Percentiles rank a stretch among this genome's conserved stretches.
phyloP scores from a whole-genome alignment of 1,140 invertebrate species.

The Drosophila littoralis region DNA sequence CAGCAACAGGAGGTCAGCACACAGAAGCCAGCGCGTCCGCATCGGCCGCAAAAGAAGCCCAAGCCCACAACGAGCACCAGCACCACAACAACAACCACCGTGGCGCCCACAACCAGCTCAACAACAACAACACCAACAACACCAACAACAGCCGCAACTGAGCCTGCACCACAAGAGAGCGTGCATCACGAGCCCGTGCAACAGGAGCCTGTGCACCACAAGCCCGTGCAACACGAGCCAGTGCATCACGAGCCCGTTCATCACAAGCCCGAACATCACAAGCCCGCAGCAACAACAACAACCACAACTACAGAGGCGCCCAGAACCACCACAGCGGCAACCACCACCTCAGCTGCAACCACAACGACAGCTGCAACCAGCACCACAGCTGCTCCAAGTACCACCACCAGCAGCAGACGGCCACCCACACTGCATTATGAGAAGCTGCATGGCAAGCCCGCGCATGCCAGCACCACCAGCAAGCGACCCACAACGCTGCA shows the following conservation, averaged over 20 bases:
- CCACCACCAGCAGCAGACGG: constrained; percentile 50
- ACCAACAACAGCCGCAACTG: constrained; percentile 28
- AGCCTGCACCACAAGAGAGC: constrained; percentile 59
- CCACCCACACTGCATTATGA: no score
- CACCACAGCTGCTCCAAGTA: constrained; percentile 11
- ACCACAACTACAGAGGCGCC: constrained; percentile 59
- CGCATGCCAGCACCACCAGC: constrained; percentile 59
- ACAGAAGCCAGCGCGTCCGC: constrained; percentile 51
- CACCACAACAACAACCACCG: constrained; percentile 40
- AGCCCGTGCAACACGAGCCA: background rate
- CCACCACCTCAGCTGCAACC: constrained; percentile 26
- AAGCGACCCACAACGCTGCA: constrained; percentile 47
- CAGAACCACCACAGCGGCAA: constrained; percentile 57
- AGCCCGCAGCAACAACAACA: constrained; percentile 58
- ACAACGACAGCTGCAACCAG: constrained; percentile 33
- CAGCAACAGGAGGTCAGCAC: constrained; percentile 39
- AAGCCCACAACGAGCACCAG: constrained; percentile 46
- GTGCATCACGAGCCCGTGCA: constrained; percentile 42
- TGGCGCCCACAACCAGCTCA: constrained; percentile 8
- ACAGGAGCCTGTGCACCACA: constrained; percentile 27
- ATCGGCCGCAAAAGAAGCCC: constrained; percentile 58
- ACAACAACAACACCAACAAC: constrained; percentile 21
- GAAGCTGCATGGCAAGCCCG: no score
- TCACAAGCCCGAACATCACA: no score
- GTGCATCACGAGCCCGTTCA: no score